Percentiles rank a stretch among this genome's conserved stretches.
These are phyloP conservation scores for Peromyscus polionotus DNA, from an alignment of 2,113 vertebrate species.

Conservation along the genomic window DNA sequence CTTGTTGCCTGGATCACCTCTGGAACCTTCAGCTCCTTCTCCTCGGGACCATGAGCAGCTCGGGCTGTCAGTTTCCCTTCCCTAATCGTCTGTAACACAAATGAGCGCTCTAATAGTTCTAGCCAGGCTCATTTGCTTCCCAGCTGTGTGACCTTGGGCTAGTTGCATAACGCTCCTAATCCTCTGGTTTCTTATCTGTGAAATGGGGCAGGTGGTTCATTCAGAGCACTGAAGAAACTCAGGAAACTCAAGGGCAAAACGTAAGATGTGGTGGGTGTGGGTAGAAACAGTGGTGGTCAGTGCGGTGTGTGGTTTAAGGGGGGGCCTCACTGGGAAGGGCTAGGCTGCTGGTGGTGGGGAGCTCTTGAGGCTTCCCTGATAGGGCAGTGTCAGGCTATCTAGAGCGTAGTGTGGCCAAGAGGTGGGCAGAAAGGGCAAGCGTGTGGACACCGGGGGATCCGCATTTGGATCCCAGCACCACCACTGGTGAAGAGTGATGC, in stretches of 20 bases:
- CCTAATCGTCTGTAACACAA: constrained; percentile 73
- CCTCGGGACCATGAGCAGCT: neutral
- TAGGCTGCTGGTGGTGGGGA: neutral
- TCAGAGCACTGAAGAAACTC: neutral
- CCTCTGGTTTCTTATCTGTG: constrained; percentile 67
- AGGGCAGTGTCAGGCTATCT: neutral
- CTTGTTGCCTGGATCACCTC: neutral
- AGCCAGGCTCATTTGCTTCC: constrained; percentile 62
- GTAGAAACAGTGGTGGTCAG: neutral
- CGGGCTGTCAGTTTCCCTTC: constrained; percentile 32
- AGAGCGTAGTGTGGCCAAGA: neutral
- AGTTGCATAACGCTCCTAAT: constrained; percentile 69
- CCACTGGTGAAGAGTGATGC: neutral
- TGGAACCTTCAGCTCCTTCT: neutral
- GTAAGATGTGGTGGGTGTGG: neutral
- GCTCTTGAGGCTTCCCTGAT: neutral
- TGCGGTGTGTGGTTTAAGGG: neutral
- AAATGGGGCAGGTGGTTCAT: neutral
- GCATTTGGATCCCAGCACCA: neutral
- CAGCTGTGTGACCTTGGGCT: constrained; percentile 72
- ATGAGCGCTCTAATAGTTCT: constrained; percentile 72
- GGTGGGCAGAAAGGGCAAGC: neutral
- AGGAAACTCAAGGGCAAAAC: neutral
- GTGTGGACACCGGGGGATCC: neutral
- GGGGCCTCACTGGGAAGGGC: neutral